These are phyloP conservation scores for Acinonyx jubatus DNA, from an alignment of 2,113 vertebrate species.

Conservation along the genomic window DNA sequence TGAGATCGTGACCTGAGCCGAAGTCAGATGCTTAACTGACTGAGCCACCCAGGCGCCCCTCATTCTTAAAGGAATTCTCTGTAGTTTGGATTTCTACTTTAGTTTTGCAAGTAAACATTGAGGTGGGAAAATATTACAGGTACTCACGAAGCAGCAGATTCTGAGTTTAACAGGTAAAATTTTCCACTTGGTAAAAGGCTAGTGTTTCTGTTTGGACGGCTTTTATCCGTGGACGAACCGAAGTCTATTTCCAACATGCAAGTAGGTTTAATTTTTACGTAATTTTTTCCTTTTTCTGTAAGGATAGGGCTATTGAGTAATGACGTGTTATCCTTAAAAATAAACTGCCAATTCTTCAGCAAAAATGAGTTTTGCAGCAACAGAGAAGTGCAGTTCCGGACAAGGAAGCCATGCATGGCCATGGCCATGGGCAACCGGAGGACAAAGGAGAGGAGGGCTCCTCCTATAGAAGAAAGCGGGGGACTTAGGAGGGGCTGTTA, in stretches of 20 bases:
- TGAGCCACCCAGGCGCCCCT: neutral
- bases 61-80: neutral
- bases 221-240: neutral
- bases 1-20: too few relatives aligned
- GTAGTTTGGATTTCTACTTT: neutral
- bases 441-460: neutral
- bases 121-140: neutral
- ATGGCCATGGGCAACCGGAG: neutral
- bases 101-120: neutral
- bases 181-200: neutral
- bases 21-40: too few relatives aligned
- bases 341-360: neutral
- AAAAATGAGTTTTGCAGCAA: neutral
- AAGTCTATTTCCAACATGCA: neutral
- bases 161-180: neutral
- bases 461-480: neutral
- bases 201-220: neutral
- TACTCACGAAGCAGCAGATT: neutral
- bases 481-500: neutral
- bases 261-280: neutral
- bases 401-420: neutral
- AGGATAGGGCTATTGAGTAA: neutral
- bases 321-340: neutral
- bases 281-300: neutral
- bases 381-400: neutral